Conservation (phyloP, 2,113 vertebrate species). For the Oriolus oriolus region DNA sequence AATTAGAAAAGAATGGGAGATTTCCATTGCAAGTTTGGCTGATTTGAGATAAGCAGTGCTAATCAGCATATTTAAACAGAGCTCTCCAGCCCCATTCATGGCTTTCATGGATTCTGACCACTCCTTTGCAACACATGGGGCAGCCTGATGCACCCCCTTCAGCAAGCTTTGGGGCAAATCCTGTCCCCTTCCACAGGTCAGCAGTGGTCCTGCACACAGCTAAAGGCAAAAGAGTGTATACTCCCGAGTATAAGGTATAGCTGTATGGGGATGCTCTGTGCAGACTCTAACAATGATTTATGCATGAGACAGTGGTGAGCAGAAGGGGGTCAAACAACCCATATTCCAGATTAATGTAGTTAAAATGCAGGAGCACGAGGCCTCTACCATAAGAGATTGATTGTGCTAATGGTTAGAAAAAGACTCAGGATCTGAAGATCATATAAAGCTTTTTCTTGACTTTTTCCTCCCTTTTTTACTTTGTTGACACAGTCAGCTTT, state of each 20-base stretch:
- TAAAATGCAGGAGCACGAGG: not conserved
- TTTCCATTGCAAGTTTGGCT: not conserved
- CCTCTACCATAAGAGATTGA: not conserved
- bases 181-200: not conserved
- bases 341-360: not conserved
- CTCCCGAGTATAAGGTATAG: not conserved
- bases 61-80: not conserved
- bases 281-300: not conserved
- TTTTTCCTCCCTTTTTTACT: not conserved
- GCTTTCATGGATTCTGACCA: not conserved
- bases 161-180: not conserved
- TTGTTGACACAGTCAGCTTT: not conserved
- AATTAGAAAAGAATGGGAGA: not conserved
- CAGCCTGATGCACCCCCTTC: not conserved
- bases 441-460: not conserved
- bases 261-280: not conserved
- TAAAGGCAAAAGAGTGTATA: not conserved
- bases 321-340: not conserved
- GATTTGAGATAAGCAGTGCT: not conserved
- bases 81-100: not conserved
- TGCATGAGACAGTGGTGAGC: not conserved
- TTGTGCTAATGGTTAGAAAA: not conserved
- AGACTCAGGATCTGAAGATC: not conserved
- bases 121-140: not conserved
- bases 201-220: not conserved